Base-by-base conservation (phyloP, 2,797 vertebrate species). In the Anguilla marmorata region DNA sequence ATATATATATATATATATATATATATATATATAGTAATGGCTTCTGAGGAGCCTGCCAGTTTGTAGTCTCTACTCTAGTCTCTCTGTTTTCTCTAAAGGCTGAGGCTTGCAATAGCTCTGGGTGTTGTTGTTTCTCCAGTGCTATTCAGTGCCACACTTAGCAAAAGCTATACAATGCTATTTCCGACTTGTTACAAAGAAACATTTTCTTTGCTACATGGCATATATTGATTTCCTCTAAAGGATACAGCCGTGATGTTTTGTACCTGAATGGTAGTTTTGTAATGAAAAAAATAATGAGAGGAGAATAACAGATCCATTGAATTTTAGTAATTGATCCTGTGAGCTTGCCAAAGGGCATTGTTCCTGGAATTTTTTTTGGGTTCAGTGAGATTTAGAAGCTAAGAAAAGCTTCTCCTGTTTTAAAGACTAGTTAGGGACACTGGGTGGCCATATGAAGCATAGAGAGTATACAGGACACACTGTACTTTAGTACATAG, bases 71-170 rank as follows among this genome's bases (percentile, higher is more conserved):
- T 27, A 16, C 60, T 41, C 33, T 19, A 66, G 60, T 66, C 30
- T 14, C 60, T 27, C 76, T 21, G 60, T 74, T 89, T 84, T 84
- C 88, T 89, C 85, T 19, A 66, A 88, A 79, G 54, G 56, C 84
- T 74, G 50, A 84, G 8, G 50, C 56, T 72, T 48, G 84, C 45
- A 89, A 54, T 86, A 84, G 88, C 85, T 14, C 12, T 86, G 86
- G 86, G 66, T 86, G 24, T 58, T 82, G 6, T 63, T 24, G 30
- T 16, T 37, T 14, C 74, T 79, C 45, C 60, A 37, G 27, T 63
- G 21, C 5, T 63, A 63, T 63, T n/a, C 19, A 60, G 84, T 82
- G 85, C 33, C 82, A 69, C 74, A 80, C 69, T 72, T 85, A 58
- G 86, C 4, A 14, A 69, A 84, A 66, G 33, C 50, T 21, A n/a